Percentiles rank a stretch among this genome's conserved stretches.
Conservation (phyloP, 2,888 invertebrate genomes). For the Amaurobius ferox region DNA sequence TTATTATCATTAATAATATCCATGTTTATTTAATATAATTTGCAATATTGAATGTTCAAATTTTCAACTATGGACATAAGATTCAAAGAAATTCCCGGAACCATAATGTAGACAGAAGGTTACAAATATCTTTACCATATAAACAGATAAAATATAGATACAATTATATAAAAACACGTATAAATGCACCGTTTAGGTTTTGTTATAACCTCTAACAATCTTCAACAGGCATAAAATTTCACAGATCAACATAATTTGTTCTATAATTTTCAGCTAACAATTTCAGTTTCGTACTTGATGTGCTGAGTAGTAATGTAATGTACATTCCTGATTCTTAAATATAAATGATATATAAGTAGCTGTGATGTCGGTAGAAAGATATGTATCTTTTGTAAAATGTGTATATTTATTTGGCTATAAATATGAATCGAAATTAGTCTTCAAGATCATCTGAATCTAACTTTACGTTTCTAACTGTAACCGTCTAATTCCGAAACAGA, state of each 20-base stretch:
- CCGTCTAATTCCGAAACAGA: too few relatives aligned
- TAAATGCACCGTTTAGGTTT: neutral
- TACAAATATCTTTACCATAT: neutral
- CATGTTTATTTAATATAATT: neutral
- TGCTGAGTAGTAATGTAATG: too few relatives aligned
- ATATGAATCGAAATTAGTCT: too few relatives aligned
- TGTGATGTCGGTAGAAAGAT: too few relatives aligned
- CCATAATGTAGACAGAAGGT: neutral
- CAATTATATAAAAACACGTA: neutral
- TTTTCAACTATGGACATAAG: neutral
- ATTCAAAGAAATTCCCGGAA: neutral
- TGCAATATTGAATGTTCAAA: neutral
- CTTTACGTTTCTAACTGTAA: too few relatives aligned
- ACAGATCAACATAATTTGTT: neutral
- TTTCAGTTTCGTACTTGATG: neutral
- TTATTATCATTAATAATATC: neutral
- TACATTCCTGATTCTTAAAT: too few relatives aligned
- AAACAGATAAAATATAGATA: neutral
- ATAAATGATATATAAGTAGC: too few relatives aligned
- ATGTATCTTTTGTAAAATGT: too few relatives aligned
- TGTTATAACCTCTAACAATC: neutral
- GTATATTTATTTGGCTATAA: too few relatives aligned
- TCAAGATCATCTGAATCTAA: too few relatives aligned
- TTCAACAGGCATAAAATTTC: conserved; percentile 6
- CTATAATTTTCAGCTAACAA: neutral